Conservation (phyloP, 2,113 vertebrate genomes). For the Cebidichthys violaceus region DNA sequence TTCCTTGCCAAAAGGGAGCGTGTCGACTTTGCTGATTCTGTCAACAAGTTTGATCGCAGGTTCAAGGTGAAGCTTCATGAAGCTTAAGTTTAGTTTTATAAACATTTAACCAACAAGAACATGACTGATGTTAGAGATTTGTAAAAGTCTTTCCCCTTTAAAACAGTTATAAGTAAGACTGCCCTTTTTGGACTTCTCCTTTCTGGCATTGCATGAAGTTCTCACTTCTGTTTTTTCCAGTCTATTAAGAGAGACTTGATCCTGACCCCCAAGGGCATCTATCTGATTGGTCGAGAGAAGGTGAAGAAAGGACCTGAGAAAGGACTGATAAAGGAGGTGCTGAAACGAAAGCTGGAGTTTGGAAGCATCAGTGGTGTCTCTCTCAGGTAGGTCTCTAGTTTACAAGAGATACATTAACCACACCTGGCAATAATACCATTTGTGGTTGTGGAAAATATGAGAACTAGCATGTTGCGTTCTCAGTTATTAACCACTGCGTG, state of each 20-base stretch:
- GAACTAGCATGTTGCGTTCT: background rate
- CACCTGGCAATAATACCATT: background rate
- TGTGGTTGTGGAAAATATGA: constrained; percentile 20
- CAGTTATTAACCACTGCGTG: background rate
- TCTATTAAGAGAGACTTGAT: constrained; percentile 95
- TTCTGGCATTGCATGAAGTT: constrained; percentile 15
- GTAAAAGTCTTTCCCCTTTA: background rate
- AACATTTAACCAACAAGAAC: background rate
- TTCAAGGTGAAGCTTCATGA: constrained; percentile 89
- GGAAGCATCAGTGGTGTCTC: constrained; percentile 86
- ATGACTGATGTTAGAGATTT: background rate
- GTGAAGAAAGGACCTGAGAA: constrained; percentile 97
- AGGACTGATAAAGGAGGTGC: constrained; percentile 93
- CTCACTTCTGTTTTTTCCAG: constrained; percentile 74
- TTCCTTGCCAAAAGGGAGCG: constrained; percentile 94
- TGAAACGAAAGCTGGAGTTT: constrained; percentile 95
- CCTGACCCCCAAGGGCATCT: constrained; percentile 92
- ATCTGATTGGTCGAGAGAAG: constrained; percentile 95
- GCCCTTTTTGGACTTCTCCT: constrained; percentile 21
- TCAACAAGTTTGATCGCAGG: constrained; percentile 96
- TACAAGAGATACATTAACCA: background rate
- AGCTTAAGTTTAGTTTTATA: background rate
- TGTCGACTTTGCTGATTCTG: constrained; percentile 91
- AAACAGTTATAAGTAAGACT: background rate
- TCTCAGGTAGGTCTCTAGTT: constrained; percentile 65